phyloP scores from a whole-genome alignment of 2,113 vertebrate genomes.

The Monarcha castaneiventris region DNA sequence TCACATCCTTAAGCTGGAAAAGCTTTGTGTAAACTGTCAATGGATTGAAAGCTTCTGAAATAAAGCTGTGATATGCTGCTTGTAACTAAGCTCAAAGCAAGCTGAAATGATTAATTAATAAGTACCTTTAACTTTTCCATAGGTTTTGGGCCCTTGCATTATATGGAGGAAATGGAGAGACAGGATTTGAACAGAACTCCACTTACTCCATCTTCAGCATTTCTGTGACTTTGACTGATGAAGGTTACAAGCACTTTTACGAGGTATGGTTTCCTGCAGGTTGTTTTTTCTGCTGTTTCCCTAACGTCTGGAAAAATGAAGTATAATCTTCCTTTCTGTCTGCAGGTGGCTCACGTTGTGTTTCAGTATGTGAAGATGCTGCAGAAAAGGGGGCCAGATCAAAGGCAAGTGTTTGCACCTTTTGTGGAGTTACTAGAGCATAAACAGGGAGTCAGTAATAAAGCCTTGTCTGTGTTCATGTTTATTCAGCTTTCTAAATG shows the following conservation, averaged over 20 bases:
- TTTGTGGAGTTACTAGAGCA: neutral
- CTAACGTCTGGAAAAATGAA: neutral
- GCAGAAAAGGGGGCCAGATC: constrained; percentile 86
- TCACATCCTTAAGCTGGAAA: neutral
- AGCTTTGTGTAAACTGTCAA: neutral
- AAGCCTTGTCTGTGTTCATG: neutral
- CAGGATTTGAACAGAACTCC: constrained; percentile 93
- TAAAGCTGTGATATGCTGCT: neutral
- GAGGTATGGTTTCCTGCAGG: constrained; percentile 74
- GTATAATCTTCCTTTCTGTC: neutral
- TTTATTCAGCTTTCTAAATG: neutral
- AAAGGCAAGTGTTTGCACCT: constrained; percentile 77
- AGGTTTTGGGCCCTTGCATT: constrained; percentile 94
- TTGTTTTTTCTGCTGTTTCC: neutral
- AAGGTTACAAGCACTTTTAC: constrained; percentile 92
- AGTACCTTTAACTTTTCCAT: neutral
- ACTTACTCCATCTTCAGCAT: constrained; percentile 96
- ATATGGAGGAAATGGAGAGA: constrained; percentile 94
- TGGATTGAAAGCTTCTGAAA: neutral
- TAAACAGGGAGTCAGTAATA: neutral
- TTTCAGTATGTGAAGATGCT: constrained; percentile 98
- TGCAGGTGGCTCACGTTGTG: constrained; percentile 89
- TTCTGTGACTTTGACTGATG: constrained; percentile 92
- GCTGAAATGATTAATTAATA: neutral
- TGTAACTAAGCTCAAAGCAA: neutral